phyloP scores from a whole-genome alignment of 1,140 invertebrate species.

The Oncopodura yosiiana region DNA sequence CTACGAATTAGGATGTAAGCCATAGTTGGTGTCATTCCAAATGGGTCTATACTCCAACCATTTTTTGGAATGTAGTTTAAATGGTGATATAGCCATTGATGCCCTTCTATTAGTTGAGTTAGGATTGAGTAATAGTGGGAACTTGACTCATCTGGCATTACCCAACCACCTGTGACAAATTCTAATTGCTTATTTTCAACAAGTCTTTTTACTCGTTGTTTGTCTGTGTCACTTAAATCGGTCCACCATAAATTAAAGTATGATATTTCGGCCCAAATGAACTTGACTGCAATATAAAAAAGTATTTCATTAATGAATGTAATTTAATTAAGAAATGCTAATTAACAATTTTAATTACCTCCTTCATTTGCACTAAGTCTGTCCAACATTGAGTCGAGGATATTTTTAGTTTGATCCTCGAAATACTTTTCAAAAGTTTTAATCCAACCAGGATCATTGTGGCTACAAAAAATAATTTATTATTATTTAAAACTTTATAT shows the following conservation, averaged over 20 bases:
- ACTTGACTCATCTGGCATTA: slow-evolving; percentile 56
- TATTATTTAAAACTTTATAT: no score
- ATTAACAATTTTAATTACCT: no score
- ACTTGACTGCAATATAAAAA: slow-evolving; percentile 67
- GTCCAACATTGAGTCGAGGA: slow-evolving; percentile 79
- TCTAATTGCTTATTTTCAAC: slow-evolving; percentile 49
- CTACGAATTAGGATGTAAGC: slow-evolving; percentile 74
- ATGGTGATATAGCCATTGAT: slow-evolving; percentile 81
- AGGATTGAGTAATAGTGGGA: slow-evolving; percentile 52
- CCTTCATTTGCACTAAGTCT: slow-evolving; percentile 67
- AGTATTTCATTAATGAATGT: no score
- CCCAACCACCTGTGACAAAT: slow-evolving; percentile 56
- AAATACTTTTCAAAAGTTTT: slow-evolving; percentile 95
- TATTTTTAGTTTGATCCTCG: slow-evolving; percentile 69
- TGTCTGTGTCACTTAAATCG: slow-evolving; percentile 57
- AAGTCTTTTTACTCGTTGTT: slow-evolving; percentile 56
- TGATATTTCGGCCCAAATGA: slow-evolving; percentile 96
- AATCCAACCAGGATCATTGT: slow-evolving; percentile 96
- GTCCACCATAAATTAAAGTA: slow-evolving; percentile 90
- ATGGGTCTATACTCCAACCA: slow-evolving; percentile 93
- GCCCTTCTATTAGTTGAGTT: slow-evolving; percentile 81
- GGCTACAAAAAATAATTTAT: no score
- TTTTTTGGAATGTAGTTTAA: slow-evolving; percentile 51
- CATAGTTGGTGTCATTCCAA: slow-evolving; percentile 79
- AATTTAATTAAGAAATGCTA: background rate